Evolutionary conservation across 2,113 vertebrate genomes (phyloP).

Genomic region (Zapus hudsonius): DNA sequence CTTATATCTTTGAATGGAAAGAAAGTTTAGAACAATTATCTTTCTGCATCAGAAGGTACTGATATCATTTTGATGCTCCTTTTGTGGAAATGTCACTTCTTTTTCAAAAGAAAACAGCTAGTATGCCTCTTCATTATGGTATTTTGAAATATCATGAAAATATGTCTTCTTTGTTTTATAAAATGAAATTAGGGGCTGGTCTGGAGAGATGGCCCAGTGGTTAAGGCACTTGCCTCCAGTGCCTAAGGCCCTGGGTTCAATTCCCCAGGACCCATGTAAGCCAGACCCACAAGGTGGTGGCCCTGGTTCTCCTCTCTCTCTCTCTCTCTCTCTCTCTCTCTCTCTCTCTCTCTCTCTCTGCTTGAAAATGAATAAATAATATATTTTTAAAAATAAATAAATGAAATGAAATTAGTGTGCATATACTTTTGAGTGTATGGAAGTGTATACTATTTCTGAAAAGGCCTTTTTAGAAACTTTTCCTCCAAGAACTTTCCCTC

Average conservation of each 20-base stretch:
- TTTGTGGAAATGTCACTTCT: not conserved
- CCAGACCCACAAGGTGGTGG: too few relatives aligned
- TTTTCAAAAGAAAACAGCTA: not conserved
- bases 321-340: too few relatives aligned
- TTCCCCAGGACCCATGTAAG: too few relatives aligned
- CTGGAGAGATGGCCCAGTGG: too few relatives aligned
- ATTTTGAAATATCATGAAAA: constrained; percentile 6
- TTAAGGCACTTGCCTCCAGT: too few relatives aligned
- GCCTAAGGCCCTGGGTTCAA: too few relatives aligned
- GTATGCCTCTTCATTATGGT: not conserved
- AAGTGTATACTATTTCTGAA: not conserved
- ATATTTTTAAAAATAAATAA: too few relatives aligned
- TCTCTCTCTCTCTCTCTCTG: too few relatives aligned
- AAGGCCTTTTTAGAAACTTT: not conserved
- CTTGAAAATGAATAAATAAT: too few relatives aligned
- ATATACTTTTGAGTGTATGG: not conserved
- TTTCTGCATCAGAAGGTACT: not conserved
- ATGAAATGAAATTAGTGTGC: constrained; percentile 15
- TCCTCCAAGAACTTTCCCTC: not conserved
- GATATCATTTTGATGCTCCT: not conserved
- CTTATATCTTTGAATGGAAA: not conserved
- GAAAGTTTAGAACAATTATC: constrained; percentile 11
- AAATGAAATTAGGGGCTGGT: constrained; percentile 27
- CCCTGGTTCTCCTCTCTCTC: too few relatives aligned
- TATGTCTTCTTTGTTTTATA: not conserved